Evolutionary conservation across 2,113 vertebrate species (phyloP), one percentile per base, ranked within the genome.

Genomic region (Pao palembangensis): DNA sequence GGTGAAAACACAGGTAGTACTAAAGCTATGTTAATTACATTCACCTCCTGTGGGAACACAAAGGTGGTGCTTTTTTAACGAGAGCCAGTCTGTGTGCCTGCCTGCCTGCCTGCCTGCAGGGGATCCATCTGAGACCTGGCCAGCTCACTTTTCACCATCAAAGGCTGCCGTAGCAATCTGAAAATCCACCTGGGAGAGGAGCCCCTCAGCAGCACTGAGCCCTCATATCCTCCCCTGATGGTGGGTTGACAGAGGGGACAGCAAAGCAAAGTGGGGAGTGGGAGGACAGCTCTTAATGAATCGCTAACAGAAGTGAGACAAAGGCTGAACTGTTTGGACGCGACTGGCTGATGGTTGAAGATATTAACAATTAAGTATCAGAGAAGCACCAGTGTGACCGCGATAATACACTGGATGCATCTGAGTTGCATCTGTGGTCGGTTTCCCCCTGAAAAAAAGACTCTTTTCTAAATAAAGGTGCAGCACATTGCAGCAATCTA

Each of bases 21-120:
- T 73, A 81, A 83, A 84, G 76, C 85, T 83, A 87, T 85, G 88
- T 88, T 90, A 90, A 90, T 89, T 81, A 85, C 82, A 88, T 88
- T 87, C 88, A 87, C 69, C 78, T 88, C 85, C 85, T 80, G 79
- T 85, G 84, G 86, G 87, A 88, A 88, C 81, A 86, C 76, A 82
- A 86, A 85, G 80, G 87, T 78, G 79, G 79, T 85, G 81, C 76
- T 79, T 87, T 84, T 82, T 83, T 86, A 89, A 90, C 71, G 77
- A 88, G 83, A 88, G 82, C 87, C 88, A 79, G 83, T 83, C 78
- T 85, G 78, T 67, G 80, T 69, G 77, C 79, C 55, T 58, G 77
- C 79, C 81, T 61, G 85, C 83, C 55, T 58, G 77, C 79, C 81
- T 61, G 85, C 83, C 77, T 80, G 75, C 80, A 58, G 87, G 85